Base-by-base conservation (phyloP, 2,797 vertebrate genomes). In the Orientallactaga sibirica region DNA sequence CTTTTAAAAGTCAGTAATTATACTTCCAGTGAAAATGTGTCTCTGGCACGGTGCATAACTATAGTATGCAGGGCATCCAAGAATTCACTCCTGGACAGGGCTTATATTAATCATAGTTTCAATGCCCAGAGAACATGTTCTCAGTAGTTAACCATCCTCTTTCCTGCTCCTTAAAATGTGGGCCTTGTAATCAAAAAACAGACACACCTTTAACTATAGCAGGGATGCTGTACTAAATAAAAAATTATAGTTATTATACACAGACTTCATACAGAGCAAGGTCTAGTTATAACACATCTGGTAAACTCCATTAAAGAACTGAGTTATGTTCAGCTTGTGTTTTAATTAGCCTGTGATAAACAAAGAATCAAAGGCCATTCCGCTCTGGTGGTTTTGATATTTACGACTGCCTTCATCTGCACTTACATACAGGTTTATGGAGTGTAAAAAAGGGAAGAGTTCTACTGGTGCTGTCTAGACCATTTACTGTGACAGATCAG, bases 261-360 rank as follows among this genome's bases (percentile, higher is more conserved):
- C 5, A 24, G 92, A 86, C 97, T 96, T 95, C 92, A 87, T 94
- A 95, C 80, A 58, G 70, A 96, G 92, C 82, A 33, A 96, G 97
- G 97, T 97, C 97, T 97, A 94, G 97, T 97, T 97, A 96, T 84
- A 91, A 97, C 97, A 97, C 97, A 97, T 98, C 97, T 98, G 96
- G 97, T 96, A 96, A 98, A 97, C 96, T 97, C 96, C 97, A 98
- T 97, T 98, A 98, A 98, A 97, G 96, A 92, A 86, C 76, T 98
- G 98, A 98, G 94, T 97, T 98, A 97, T 97, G 96, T 93, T 96
- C 86, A 79, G 96, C 96, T 96, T 97, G 97, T 97, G 97, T 97
- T 98, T 98, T 98, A 98, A 98, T 98, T 98, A 98, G 98, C 97
- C 94, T 37, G 82, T 0, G 78, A 98, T 98, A 98, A 98, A 97